Base-by-base conservation (phyloP, 1,140 invertebrate species). In the Pseudomyrmex dendroicus region DNA sequence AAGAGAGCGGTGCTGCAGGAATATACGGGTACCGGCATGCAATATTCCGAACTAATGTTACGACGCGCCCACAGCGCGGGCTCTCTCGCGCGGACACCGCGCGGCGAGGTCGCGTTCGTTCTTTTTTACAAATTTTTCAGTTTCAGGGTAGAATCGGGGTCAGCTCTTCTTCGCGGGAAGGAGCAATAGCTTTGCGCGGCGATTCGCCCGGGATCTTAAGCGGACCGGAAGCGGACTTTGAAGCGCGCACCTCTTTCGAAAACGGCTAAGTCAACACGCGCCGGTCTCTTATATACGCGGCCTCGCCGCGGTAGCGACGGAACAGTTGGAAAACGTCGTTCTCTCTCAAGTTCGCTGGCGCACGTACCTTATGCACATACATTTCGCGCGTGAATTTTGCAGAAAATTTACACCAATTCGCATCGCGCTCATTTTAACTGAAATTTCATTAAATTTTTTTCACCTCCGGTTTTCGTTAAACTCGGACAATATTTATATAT, bases 1-100 rank as follows among this genome's bases (percentile, higher is more conserved):
- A 35, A 35, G 35, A 35, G 35, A 35, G 35, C 35, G 35, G 35
- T 35, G 5, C 4, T 87, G 84, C 63, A 84, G 86, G 80, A 78
- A 78, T 87, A 93, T 93, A 92, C 92, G 92, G 92, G 92, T 90
- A 91, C 92, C 92, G 85, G 86, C 87, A 93, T 93, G 84, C 90
- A 90, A 90, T 89, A 89, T 89, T 89, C 89, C 87, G 84, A 91
- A 92, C 88, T 90, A 90, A 91, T 84, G 90, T 90, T 35, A 85
- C 88, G 84, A 84, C 73, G 70, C 74, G 77, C 82, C 74, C 89
- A 86, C 84, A 90, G 86, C 84, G 64, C 64, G 82, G 84, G 73
- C 22, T 84, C 57, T 63, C 82, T 63, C 82, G 59, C 72, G 62
- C 72, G 59, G 73, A 78, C 61, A 67, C 72, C 66, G 35, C 35